Evolutionary conservation across 1,140 invertebrate species (phyloP).

Genomic region (Euwallacea fornicatus): DNA sequence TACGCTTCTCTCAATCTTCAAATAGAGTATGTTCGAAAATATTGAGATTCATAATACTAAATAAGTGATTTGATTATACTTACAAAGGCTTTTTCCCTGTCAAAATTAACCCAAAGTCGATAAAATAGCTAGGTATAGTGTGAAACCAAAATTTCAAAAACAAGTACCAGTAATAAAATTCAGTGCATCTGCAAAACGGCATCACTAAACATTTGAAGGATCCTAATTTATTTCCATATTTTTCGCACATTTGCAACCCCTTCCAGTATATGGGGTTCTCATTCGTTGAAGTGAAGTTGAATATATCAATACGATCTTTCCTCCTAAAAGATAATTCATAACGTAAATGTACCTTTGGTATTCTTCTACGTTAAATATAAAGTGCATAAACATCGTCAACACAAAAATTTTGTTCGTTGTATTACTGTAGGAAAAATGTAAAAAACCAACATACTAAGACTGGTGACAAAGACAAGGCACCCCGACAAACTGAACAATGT

Average conservation of each 20-base stretch:
- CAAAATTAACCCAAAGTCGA: constrained; percentile 54
- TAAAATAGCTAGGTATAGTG: constrained; percentile 61
- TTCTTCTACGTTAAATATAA: too few relatives aligned
- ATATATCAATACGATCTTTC: too few relatives aligned
- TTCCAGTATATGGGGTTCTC: constrained; percentile 69
- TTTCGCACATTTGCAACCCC: constrained; percentile 50
- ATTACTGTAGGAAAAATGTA: too few relatives aligned
- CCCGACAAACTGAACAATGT: too few relatives aligned
- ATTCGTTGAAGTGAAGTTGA: constrained; percentile 69
- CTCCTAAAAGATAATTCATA: too few relatives aligned
- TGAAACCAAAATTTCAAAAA: constrained; percentile 60
- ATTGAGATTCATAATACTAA: background rate
- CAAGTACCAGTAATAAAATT: constrained; percentile 56
- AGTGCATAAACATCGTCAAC: too few relatives aligned
- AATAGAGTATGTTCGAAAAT: too few relatives aligned
- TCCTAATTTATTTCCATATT: constrained; percentile 15
- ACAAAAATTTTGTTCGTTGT: too few relatives aligned
- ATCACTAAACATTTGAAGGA: constrained; percentile 62
- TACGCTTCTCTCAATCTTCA: constrained; percentile 67
- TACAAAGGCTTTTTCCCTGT: constrained; percentile 15
- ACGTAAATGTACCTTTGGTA: too few relatives aligned
- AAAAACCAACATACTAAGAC: too few relatives aligned
- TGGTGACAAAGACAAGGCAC: too few relatives aligned
- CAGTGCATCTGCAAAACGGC: constrained; percentile 57
- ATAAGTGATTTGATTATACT: constrained; percentile 7